Base-by-base conservation (phyloP, 2,113 vertebrate genomes). In the Raja brachyura region DNA sequence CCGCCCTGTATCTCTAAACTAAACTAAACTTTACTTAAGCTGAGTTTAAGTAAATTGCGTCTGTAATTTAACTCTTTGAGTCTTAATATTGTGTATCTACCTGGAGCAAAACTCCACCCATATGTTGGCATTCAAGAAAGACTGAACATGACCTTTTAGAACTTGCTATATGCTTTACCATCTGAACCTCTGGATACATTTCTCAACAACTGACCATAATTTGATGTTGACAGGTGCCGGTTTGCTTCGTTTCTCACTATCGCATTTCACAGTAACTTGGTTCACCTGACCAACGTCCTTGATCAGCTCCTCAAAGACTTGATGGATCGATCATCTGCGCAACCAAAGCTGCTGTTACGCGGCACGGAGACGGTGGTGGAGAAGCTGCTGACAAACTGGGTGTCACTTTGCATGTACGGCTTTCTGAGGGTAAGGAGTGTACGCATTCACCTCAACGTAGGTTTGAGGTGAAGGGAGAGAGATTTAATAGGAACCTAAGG, bases 381-480 rank as follows among this genome's bases (percentile, higher is more conserved):
- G 95, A 99, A 99, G 74, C 95, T 99, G 92, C 96, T 99, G 93
- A 98, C 98, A 93, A 99, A 99, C 95, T 99, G 98, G 98, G 98
- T 99, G 97, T 99, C 98, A 13, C 96, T 99, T 93, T 99, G 98
- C 94, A 97, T 99, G 5, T 99, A 99, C 39, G 98, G 98, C 93
- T 99, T 98, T 94, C 97, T 99, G 10, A 96, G 98, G 96, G 98
- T 99, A 93, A 0, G 97, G 95, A 76, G 93, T 28, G 28, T 18
- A 1, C 66, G 63, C 9, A 22, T 39, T 92, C n/a, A n/a, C n/a
- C n/a, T n/a, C n/a, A n/a, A 48, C 39, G 3, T 48, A 48, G 39
- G 39, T 48, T 48, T 48, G 3, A 48, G 39, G 39, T 48, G 39
- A 48, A 48, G 39, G 39, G 39, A 48, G 39, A 48, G 3, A 48